phyloP scores from a whole-genome alignment of 2,888 invertebrate genomes.

The Xylota sylvarum region DNA sequence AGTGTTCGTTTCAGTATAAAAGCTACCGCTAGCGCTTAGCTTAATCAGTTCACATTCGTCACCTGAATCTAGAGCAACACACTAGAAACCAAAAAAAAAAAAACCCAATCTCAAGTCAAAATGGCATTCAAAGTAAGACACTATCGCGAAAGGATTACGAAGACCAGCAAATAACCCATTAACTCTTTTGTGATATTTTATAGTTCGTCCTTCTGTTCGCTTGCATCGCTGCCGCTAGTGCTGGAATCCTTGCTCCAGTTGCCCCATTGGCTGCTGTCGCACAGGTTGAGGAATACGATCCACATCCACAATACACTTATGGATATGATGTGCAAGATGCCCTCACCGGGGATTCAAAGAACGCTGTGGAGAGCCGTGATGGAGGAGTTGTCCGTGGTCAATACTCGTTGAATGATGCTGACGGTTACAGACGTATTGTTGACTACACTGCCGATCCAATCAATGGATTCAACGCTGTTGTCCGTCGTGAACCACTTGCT shows the following conservation, averaged over 20 bases:
- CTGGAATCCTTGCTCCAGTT: slow-evolving; percentile 81
- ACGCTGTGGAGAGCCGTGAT: slow-evolving; percentile 84
- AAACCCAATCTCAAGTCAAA: slow-evolving; percentile 66
- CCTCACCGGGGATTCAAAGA: slow-evolving; percentile 84
- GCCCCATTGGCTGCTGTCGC: slow-evolving; percentile 80
- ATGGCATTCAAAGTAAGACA: slow-evolving; percentile 84
- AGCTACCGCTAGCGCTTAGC: slow-evolving; percentile 56
- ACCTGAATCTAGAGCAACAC: slow-evolving; percentile 83
- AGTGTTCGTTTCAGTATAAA: slow-evolving; percentile 73
- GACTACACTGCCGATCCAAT: slow-evolving; percentile 84
- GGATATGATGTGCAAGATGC: slow-evolving; percentile 85
- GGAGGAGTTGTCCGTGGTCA: slow-evolving; percentile 85
- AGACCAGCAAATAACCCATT: slow-evolving; percentile 4
- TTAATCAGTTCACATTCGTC: slow-evolving; percentile 83
- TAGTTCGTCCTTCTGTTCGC: slow-evolving; percentile 82
- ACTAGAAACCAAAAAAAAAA: slow-evolving; percentile 43
- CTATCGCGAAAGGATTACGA: slow-evolving; percentile 43
- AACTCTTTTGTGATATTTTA: slow-evolving; percentile 62
- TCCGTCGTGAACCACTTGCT: slow-evolving; percentile 82
- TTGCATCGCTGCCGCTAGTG: slow-evolving; percentile 82
- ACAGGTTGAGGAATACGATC: slow-evolving; percentile 82
- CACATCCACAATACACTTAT: slow-evolving; percentile 84
- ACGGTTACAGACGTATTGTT: slow-evolving; percentile 84
- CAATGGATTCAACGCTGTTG: slow-evolving; percentile 85
- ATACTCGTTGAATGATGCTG: slow-evolving; percentile 85